Evolutionary conservation across 1,140 invertebrate genomes (phyloP), one percentile per base, ranked within the genome.

Genomic region (Penaeus chinensis): DNA sequence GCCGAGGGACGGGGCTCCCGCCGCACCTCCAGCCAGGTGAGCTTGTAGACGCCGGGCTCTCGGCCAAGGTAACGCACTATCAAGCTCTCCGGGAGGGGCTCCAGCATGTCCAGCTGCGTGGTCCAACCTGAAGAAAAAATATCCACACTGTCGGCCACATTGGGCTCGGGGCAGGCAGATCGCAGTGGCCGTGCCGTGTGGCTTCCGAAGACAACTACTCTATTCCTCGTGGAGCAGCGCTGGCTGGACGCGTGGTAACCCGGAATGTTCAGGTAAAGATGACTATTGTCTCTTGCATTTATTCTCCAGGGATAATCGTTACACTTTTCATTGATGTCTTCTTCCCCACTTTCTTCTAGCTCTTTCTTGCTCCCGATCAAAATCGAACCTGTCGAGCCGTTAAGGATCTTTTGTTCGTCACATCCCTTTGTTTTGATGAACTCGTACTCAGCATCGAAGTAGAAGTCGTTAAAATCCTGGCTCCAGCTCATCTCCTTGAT

Each of bases 401-500:
- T 90, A 5, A 76, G 85, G 82, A 62, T 76, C 11, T 71, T 62
- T 54, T 85, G 47, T 8, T 82, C 88, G 13, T 66, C 74, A 37
- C 88, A 89, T 20, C 82, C 80, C 27, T 80, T 63, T 37, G 77
- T 82, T 19, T 62, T 66, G 8, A 95, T 91, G 91, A 96, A 96
- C 92, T 96, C 95, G 91, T 95, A 96, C 90, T 95, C 94, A 0
- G 95, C 96, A 91, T 96, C 96, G 92, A 97, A 97, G 90, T 94
- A 94, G 92, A 96, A 96, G 92, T 96, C 95, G 65, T 94, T 94
- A 90, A 95, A 96, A 92, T 97, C 96, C 91, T 97, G 95, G 18
- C 94, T 95, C 47, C 96, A 95, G 91, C 95, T 96, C 96, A 97
- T 97, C 90, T 95, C 94, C 1, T 94, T 95, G 3, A 96, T 94